These are phyloP conservation scores for Phasianus colchicus DNA, from an alignment of 2,113 vertebrate species.

Conservation along the genomic window DNA sequence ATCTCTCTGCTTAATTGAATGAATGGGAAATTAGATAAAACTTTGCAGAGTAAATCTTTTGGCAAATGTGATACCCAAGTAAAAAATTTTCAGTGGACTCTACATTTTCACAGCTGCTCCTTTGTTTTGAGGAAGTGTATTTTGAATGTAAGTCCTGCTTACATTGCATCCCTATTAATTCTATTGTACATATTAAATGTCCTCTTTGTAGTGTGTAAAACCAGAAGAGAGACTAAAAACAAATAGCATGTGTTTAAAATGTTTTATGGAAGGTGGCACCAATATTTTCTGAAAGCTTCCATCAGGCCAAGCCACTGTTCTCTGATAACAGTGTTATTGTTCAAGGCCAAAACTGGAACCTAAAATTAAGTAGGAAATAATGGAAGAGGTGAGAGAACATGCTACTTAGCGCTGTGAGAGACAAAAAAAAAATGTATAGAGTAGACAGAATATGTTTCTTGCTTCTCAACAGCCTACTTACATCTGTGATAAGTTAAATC, in stretches of 20 bases:
- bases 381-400: neutral
- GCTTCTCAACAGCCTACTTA: neutral
- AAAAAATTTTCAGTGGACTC: conserved; percentile 63
- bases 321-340: neutral
- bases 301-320: conserved; percentile 39
- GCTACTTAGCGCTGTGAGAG: neutral
- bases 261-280: conserved; percentile 66
- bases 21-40: conserved; percentile 79
- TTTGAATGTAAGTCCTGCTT: conserved; percentile 76
- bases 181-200: conserved; percentile 79
- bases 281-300: conserved; percentile 59
- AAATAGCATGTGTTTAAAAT: conserved; percentile 76
- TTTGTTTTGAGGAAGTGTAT: conserved; percentile 75
- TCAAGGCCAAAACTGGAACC: neutral
- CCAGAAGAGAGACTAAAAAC: conserved; percentile 76
- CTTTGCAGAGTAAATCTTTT: conserved; percentile 80
- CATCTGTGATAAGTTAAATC: neutral
- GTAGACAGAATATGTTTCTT: neutral
- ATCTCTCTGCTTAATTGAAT: conserved; percentile 78
- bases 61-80: conserved; percentile 72
- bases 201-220: conserved; percentile 65
- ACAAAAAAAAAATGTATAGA: neutral
- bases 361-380: conserved; percentile 14
- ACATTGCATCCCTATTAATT: conserved; percentile 77
- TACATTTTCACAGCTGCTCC: conserved; percentile 75